Base-by-base conservation (phyloP, 2,888 invertebrate genomes). In the Alsophila aescularia region DNA sequence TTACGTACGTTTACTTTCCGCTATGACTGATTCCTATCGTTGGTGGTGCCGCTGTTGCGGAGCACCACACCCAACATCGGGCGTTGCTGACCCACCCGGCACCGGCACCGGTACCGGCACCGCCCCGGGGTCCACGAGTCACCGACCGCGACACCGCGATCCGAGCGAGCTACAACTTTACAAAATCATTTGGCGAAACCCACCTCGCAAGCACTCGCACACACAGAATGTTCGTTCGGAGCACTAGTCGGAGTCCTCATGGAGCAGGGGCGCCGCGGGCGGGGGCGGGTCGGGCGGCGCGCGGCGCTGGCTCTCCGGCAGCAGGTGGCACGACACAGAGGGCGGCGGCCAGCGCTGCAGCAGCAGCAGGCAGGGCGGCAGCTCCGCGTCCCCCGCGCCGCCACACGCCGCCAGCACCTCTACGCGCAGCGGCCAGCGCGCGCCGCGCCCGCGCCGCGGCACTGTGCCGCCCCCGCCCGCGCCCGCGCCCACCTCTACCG, bases 231-330 rank as follows among this genome's bases (percentile, higher is more conserved):
- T n/a, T n/a, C n/a, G n/a, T n/a, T n/a, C 29, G 5, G n/a, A 6
- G 37, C 37, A 7, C 37, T 27, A 27, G 9, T 27, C 52, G 95
- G 92, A 73, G 93, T 94, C 56, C 93, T n/a, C n/a, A n/a, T n/a
- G 92, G 72, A 94, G 94, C 76, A 93, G 94, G 93, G 45, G 32
- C 93, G 49, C 27, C 39, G 43, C 36, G 37, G 18, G 18, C 4
- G 9, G 15, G n/a, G 35, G 35, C 12, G 35, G 35, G 15, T 42
- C 51, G 44, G 43, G 58, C 45, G 49, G 57, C 54, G 59, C 63
- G 63, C 65, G 60, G 52, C 66, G 64, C 63, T 62, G 81, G 67
- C 76, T 72, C 72, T 72, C 61, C 70, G 75, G 67, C 73, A 76
- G 66, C 72, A 75, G 56, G 72, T 72, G 66, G 3, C 72, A 75